Base-by-base conservation (phyloP, 1,140 invertebrate genomes). In the Panulirus ornatus region DNA sequence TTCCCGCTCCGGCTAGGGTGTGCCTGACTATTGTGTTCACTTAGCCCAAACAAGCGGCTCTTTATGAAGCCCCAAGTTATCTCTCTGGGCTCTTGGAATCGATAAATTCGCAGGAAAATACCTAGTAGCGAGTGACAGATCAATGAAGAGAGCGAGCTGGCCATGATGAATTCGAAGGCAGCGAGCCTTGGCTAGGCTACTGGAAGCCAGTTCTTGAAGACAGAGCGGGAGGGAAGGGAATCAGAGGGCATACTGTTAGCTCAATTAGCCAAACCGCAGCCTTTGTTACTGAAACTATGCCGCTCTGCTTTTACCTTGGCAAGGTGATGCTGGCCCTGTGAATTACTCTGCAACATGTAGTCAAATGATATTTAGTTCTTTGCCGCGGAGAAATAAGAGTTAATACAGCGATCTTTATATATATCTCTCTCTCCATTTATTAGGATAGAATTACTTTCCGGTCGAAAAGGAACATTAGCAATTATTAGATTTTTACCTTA, bases 231-330 rank as follows among this genome's bases (percentile, higher is more conserved):
- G 82, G 36, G 47, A n/a, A 82, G 83, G 44, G 44, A 84, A 73
- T 84, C 63, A 70, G 83, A 84, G 83, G 70, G 40, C 83, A 73
- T 84, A 84, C 70, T 84, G 73, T 84, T 84, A 84, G 73, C 83
- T 84, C 83, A 84, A 84, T 84, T 84, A 84, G 66, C 30, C 54
- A 22, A 38, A 84, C 83, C 83, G 66, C 83, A 73, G 83, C 71
- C 83, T 73, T 40, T 73, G 63, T 84, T 84, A 47, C 83, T 73
- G 40, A 71, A 71, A 84, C 66, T 9, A 51, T 22, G 66, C 83
- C 66, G 83, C 66, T 47, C 40, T 73, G 42, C 40, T 66, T 58
- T 84, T 51, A 84, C 19, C 2, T 38, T 19, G 66, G 19, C 3
- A 71, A 34, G 66, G 83, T 51, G 66, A 70, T 30, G 83, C 82